These are phyloP conservation scores for Phengaris arion DNA, from an alignment of 2,888 invertebrate species.

Conservation along the genomic window DNA sequence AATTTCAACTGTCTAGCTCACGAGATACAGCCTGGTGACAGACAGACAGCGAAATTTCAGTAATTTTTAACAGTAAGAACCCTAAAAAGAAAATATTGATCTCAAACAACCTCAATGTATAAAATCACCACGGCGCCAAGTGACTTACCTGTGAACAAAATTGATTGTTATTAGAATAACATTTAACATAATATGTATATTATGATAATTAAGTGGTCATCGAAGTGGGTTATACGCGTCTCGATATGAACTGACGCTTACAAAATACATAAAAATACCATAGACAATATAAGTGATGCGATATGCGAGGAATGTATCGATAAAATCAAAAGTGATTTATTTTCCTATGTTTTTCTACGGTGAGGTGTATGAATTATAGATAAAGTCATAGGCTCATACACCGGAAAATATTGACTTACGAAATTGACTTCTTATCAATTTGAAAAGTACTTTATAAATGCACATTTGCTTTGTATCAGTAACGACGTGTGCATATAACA, in stretches of 20 bases:
- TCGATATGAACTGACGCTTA: background rate
- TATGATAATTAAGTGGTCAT: constrained; percentile 15
- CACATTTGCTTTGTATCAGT: too few species aligned
- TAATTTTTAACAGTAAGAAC: too few species aligned
- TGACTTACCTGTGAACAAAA: constrained; percentile 4
- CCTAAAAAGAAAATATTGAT: background rate
- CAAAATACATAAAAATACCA: background rate
- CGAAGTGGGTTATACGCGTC: background rate
- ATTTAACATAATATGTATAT: background rate
- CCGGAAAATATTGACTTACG: too few species aligned
- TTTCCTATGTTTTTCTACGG: background rate
- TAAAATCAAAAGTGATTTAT: constrained; percentile 8
- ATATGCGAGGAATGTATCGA: background rate
- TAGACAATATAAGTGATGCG: background rate
- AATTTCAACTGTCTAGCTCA: too few species aligned
- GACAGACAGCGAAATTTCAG: too few species aligned
- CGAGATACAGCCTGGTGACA: too few species aligned
- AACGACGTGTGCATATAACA: too few species aligned
- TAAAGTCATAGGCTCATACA: too few species aligned
- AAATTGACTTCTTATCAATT: too few species aligned
- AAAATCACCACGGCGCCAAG: background rate
- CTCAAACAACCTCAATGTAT: background rate
- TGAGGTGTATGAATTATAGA: too few species aligned
- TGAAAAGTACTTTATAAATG: too few species aligned
- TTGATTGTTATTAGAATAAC: constrained; percentile 7